Evolutionary conservation across 2,888 invertebrate species (phyloP), one percentile per base, ranked within the genome.

Genomic region (Micropterix aruncella): DNA sequence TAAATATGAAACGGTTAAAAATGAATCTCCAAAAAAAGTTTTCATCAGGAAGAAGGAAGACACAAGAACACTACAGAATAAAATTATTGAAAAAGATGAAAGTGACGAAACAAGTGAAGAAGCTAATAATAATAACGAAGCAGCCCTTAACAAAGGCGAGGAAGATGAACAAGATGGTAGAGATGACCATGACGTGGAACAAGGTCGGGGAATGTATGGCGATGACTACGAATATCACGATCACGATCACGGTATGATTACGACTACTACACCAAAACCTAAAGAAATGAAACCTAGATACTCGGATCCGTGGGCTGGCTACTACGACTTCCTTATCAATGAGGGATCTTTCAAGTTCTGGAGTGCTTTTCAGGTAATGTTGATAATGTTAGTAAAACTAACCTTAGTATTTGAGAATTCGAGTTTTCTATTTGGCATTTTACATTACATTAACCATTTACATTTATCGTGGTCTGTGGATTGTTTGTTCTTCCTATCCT

Each of bases 261-360:
- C 61, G 2, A 66, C 67, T 19, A 68, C 69, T 18, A 66, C 68
- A 0, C 56, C 61, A 3, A 66, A 66, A 50, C 66, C 71, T 19
- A 55, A 55, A 46, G 68, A 77, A 61, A 75, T 79, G 56, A 73
- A 73, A 50, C 68, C 75, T 12, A 57, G 71, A 2, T 78, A 78
- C 60, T 67, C 71, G 18, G 85, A 86, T 59, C 83, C 83, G 42
- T 83, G 85, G 75, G 79, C 78, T 27, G 83, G 83, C 0, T 89
- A 89, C 62, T 88, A 88, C 57, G 88, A 89, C 61, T 89, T 89
- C 64, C 74, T 88, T 51, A 87, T 89, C 56, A 89, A 86, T 55
- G 89, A 89, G 59, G 87, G 87, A 2, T 88, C 87, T 15, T 89
- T 87, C 64, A 89, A 89, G 59, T 89, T 89, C 63, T 89, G 88